Base-by-base conservation (phyloP, 2,113 vertebrate species). In the Falco punctatus region DNA sequence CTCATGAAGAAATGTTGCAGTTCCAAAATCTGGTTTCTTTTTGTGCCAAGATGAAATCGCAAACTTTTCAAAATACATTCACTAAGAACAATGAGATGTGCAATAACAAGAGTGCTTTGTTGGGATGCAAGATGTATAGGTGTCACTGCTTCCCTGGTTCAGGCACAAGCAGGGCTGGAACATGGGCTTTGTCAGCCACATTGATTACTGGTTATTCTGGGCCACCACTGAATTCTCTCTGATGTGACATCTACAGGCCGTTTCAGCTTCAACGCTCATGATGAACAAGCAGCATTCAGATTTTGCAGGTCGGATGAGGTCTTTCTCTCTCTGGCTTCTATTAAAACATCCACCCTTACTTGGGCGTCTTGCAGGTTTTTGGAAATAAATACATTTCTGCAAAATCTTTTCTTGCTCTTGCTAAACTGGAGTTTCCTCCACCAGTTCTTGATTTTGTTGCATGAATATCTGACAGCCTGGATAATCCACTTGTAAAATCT, bases 61-160 rank as follows among this genome's bases (percentile, higher is more conserved):
- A 69, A 72, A 23, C 24, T 75, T 87, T 78, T 69, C 52, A 55
- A 62, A 92, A 52, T 27, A 6, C 15, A 5, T 86, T 59, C 28
- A 27, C 18, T 64, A 35, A 24, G 59, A 75, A 32, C 2, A 8
- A 52, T 2, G 8, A 67, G 52, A 52, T 15, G 4, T 1, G 0
- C 48, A 52, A 57, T 44, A 52, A 81, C 48, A 81, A 30, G 61
- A 61, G 7, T 1, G 0, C 4, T 52, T 28, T 69, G 17, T 33
- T 79, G 89, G 18, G 44, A 32, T 44, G 21, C 0, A 1, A 8
- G 0, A 0, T 0, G 0, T 38, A 1, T 4, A 57, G 26, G 32
- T 87, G 27, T 79, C 83, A 59, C 35, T 73, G 49, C 54, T 82
- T 61, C 49, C 13, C 61, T 35, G n/a, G n/a, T 13, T 54, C 44